phyloP scores from a whole-genome alignment of 1,140 invertebrate genomes.

The Rhopalosiphum padi region DNA sequence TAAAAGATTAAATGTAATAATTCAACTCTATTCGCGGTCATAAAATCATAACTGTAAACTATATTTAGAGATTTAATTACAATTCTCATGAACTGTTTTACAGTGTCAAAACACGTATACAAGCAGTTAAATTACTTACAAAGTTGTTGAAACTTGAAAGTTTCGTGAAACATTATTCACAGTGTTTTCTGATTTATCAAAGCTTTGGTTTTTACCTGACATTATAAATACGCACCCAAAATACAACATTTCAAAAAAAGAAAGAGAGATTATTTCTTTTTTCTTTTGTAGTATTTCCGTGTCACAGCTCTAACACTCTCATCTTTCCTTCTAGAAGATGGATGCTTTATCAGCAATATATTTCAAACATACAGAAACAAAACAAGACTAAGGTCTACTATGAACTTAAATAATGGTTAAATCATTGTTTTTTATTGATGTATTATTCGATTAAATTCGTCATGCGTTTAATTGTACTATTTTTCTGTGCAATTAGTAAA shows the following conservation, averaged over 20 bases:
- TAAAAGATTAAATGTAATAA: not conserved
- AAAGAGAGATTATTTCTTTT: not conserved
- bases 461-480: not conserved
- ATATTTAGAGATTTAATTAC: conserved; percentile 28
- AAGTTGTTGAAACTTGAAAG: conserved; percentile 42
- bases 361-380: not conserved
- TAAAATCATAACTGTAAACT: not conserved
- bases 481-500: not conserved
- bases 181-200: conserved; percentile 16
- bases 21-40: not conserved
- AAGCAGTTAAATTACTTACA: conserved; percentile 36
- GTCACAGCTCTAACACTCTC: not conserved
- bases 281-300: not conserved
- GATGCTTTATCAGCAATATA: conserved; percentile 12
- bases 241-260: not conserved
- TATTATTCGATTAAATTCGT: not conserved
- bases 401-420: conserved; percentile 22
- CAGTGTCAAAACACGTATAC: conserved; percentile 14
- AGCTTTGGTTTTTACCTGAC: conserved; percentile 8
- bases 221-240: not conserved
- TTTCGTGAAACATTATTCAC: conserved; percentile 1
- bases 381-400: not conserved
- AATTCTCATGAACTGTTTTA: not conserved
- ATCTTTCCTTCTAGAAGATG: not conserved
- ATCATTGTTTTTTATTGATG: not conserved